Base-by-base conservation (phyloP, 2,888 invertebrate species). In the Eupelmus urozonus region DNA sequence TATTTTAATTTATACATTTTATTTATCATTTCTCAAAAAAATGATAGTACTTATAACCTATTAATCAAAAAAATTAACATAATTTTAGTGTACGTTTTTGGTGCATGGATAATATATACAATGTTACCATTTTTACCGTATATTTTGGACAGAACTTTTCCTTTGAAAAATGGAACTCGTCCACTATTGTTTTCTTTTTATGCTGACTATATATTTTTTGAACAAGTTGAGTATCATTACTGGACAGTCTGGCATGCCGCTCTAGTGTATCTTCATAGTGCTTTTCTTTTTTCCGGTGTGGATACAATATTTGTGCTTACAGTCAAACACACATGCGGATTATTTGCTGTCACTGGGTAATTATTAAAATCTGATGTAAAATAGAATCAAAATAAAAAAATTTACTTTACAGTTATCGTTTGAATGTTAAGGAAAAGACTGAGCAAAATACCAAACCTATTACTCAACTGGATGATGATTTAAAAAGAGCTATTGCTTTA, bases 331-430 rank as follows among this genome's bases (percentile, higher is more conserved):
- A n/a, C 34, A 0, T 62, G 60, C 34, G 72, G 62, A 63, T 53
- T 72, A 23, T 72, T 72, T 53, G 72, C 51, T 9, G 42, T 72
- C 16, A 60, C 45, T 18, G 29, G 71, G 71, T 71, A 51, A 0
- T 2, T 16, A 4, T 16, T 18, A 45, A 34, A 2, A 9, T 20
- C 3, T 34, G 2, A 51, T 27, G 16, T 51, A 27, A 16, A 27
- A 18, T 66, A 27, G 7, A 13, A 23, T 11, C 4, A 49, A 16
- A 49, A 16, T 49, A 16, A 49, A 7, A 16, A 16, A 51, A 51
- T 40, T 13, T 20, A 20, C 4, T 67, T 57, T 23, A 20, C 20
- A 71, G 60, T n/a, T 27, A 60, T 20, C 42, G 71, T 18, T 16
- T 71, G 34, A 23, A 34, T 25, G 34, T 11, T 16, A n/a, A 4